Conservation (phyloP, 2,113 vertebrate species). For the Bostrychus sinensis region DNA sequence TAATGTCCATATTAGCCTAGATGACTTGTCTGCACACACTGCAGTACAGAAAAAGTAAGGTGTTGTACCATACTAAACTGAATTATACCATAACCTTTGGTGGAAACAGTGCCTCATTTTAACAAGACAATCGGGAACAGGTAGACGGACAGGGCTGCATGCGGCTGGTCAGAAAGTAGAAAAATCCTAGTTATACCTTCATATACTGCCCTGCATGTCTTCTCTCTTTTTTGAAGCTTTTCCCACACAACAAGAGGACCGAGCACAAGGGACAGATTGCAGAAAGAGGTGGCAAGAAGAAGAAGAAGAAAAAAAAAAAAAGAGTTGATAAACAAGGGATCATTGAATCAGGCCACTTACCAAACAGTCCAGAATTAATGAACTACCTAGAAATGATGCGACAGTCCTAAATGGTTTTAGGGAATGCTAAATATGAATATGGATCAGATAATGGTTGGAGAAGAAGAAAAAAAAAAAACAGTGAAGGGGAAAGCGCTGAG, state of each 20-base stretch:
- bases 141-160: constrained; percentile 62
- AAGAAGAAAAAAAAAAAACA: constrained; percentile 34
- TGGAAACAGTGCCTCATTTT: neutral
- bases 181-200: constrained; percentile 88
- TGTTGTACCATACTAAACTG: neutral
- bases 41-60: neutral
- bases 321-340: constrained; percentile 69
- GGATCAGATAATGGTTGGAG: constrained; percentile 45
- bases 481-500: constrained; percentile 49
- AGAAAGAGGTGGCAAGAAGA: constrained; percentile 48
- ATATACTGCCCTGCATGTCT: constrained; percentile 99
- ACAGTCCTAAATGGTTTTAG: constrained; percentile 33
- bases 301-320: constrained; percentile 10
- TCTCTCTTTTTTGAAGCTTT: constrained; percentile 99
- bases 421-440: constrained; percentile 53
- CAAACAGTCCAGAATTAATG: constrained; percentile 41
- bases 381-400: constrained; percentile 42
- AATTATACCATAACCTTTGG: neutral
- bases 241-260: constrained; percentile 71
- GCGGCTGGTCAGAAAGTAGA: constrained; percentile 58
- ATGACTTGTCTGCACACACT: neutral
- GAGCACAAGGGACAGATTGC: constrained; percentile 67
- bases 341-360: constrained; percentile 63
- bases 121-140: constrained; percentile 56
- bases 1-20: neutral